A percentile compares a stretch with the other conserved stretches of the same genome.
Evolutionary conservation across 1,140 invertebrate species (phyloP).

Genomic region (Heliconius hermathena): DNA sequence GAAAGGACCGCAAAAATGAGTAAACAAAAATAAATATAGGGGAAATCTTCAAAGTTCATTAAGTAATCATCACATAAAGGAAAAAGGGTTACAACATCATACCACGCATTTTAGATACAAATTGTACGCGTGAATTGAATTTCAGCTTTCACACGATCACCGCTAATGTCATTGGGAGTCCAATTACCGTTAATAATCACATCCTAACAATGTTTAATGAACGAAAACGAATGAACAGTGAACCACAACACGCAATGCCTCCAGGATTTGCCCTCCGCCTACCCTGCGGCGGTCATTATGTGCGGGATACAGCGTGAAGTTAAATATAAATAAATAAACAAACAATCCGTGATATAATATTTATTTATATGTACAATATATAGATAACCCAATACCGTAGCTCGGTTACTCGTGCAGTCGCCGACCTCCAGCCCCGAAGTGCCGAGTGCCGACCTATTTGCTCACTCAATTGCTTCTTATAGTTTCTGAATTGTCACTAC

Average conservation of each 20-base stretch:
- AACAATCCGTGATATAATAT: too few species aligned
- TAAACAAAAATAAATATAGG: neutral
- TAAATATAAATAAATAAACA: neutral
- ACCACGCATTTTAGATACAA: neutral
- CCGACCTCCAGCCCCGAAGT: neutral
- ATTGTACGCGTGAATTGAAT: constrained; percentile 3
- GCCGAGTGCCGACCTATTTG: constrained; percentile 14
- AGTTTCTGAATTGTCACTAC: neutral
- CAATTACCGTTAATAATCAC: constrained; percentile 6
- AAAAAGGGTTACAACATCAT: neutral
- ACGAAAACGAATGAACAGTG: too few species aligned
- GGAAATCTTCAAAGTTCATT: neutral
- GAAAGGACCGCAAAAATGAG: too few species aligned
- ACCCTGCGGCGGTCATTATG: too few species aligned
- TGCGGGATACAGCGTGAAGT: too few species aligned
- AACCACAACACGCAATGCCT: too few species aligned
- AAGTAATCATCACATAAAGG: neutral
- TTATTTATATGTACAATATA: neutral
- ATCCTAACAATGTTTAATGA: neutral
- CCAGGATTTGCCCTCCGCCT: too few species aligned
- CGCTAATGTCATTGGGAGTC: neutral
- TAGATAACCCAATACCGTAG: neutral
- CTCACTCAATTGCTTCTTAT: constrained; percentile 13
- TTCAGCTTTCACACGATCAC: neutral
- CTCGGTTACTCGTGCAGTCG: neutral